phyloP scores from a whole-genome alignment of 2,888 invertebrate species.

The Ischnus inquisitorius region DNA sequence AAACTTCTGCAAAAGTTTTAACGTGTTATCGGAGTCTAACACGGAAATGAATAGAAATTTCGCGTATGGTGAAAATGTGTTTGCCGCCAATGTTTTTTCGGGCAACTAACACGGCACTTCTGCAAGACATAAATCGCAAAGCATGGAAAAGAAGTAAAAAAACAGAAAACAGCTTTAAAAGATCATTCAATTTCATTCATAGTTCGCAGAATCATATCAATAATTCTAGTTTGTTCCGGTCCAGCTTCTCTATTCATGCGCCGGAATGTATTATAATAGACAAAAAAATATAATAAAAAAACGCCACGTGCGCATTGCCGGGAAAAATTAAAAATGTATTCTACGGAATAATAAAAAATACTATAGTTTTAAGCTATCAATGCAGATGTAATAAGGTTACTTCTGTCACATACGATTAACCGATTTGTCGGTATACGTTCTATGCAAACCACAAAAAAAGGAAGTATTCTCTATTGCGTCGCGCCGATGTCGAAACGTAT shows the following conservation, averaged over 20 bases:
- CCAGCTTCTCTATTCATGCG: conserved; percentile 46
- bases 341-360: too few relatives aligned
- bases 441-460: too few relatives aligned
- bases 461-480: too few relatives aligned
- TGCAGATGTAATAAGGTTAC: too few relatives aligned
- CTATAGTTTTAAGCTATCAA: too few relatives aligned
- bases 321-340: too few relatives aligned
- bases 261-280: conserved; percentile 6
- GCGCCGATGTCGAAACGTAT: too few relatives aligned
- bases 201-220: conserved; percentile 67
- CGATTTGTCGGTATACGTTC: too few relatives aligned
- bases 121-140: conserved; percentile 40
- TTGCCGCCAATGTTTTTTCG: conserved; percentile 37
- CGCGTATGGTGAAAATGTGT: conserved; percentile 34
- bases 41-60: conserved; percentile 44
- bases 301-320: too few relatives aligned
- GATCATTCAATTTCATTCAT: conserved; percentile 50
- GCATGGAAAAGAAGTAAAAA: neutral
- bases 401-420: too few relatives aligned
- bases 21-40: conserved; percentile 3
- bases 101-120: conserved; percentile 21
- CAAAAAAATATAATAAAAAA: too few relatives aligned
- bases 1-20: neutral
- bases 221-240: conserved; percentile 60
- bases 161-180: conserved; percentile 34